Percentiles rank a stretch among this genome's conserved stretches.
phyloP scores from a whole-genome alignment of 1,140 invertebrate genomes.

The Sycophaga agraensis region DNA sequence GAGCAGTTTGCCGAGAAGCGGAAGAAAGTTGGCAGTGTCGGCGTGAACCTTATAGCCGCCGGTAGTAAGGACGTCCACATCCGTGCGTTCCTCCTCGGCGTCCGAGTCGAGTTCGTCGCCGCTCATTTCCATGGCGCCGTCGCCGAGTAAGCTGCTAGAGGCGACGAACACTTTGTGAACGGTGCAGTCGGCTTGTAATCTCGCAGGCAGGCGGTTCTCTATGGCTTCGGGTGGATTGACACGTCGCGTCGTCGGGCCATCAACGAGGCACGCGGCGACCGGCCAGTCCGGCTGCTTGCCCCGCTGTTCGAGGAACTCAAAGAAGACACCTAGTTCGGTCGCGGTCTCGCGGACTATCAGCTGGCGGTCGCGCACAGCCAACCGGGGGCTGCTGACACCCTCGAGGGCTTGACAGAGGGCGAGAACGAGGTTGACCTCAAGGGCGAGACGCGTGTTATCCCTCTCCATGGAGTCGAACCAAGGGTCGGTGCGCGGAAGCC shows the following conservation, averaged over 20 bases:
- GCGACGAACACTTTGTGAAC: conserved; percentile 25
- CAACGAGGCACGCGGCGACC: conserved; percentile 40
- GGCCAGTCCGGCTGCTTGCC: conserved; percentile 35
- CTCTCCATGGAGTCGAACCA: conserved; percentile 57
- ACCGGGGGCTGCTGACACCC: conserved; percentile 50
- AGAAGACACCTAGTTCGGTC: conserved; percentile 52
- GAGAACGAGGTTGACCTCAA: conserved; percentile 52
- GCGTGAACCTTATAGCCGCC: conserved; percentile 40
- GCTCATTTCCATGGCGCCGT: too few relatives aligned
- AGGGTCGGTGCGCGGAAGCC: conserved; percentile 39
- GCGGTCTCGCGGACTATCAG: conserved; percentile 54
- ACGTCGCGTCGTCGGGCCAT: conserved; percentile 35
- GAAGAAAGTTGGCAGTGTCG: conserved; percentile 44
- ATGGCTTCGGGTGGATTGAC: conserved; percentile 36
- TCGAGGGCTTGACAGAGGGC: conserved; percentile 52
- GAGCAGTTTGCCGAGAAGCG: conserved; percentile 48
- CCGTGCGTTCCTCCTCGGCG: conserved; percentile 28
- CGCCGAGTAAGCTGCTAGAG: too few relatives aligned
- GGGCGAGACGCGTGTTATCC: conserved; percentile 51
- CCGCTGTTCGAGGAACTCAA: conserved; percentile 52
- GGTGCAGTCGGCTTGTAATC: conserved; percentile 40
- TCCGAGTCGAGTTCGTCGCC: not conserved
- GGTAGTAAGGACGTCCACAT: conserved; percentile 43
- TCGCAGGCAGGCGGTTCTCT: conserved; percentile 37
- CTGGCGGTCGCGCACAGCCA: conserved; percentile 51